These are phyloP conservation scores for Caenorhabditis uteleia DNA, from an alignment of 2,888 invertebrate species.

Conservation along the genomic window DNA sequence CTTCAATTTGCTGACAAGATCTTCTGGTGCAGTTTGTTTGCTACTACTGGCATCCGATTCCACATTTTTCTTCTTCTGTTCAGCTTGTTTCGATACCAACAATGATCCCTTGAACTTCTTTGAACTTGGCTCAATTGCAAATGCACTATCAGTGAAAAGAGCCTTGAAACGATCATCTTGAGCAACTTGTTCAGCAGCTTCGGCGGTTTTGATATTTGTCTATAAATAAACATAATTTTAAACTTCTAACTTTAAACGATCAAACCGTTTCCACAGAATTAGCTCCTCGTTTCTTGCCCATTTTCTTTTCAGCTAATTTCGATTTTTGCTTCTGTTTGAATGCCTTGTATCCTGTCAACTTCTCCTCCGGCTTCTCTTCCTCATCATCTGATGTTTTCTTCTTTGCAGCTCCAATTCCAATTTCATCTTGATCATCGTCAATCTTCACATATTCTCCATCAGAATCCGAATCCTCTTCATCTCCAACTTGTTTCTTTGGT, in stretches of 20 bases:
- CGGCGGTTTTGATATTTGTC: constrained; percentile 29
- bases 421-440: constrained; percentile 40
- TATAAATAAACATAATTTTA: too few relatives aligned
- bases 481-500: constrained; percentile 1
- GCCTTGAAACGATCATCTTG: constrained; percentile 62
- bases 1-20: constrained; percentile 43
- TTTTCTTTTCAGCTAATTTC: constrained; percentile 24
- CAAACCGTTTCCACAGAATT: too few relatives aligned
- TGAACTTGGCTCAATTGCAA: constrained; percentile 58
- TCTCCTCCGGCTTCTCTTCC: constrained; percentile 21
- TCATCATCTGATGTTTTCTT: constrained; percentile 24
- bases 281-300: constrained; percentile 11
- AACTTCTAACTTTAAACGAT: too few relatives aligned
- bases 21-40: constrained; percentile 6
- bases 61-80: constrained; percentile 8
- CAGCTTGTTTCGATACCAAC: constrained; percentile 33
- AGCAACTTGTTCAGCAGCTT: constrained; percentile 38
- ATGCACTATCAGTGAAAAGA: constrained; percentile 63
- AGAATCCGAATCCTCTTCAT: constrained; percentile 19
- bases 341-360: constrained; percentile 34
- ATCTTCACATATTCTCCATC: constrained; percentile 34
- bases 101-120: constrained; percentile 37
- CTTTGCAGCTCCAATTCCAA: constrained; percentile 20
- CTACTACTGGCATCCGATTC: not conserved
- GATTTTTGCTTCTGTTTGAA: constrained; percentile 38